phyloP scores from a whole-genome alignment of 2,113 vertebrate species.

The Chelonoidis abingdonii region DNA sequence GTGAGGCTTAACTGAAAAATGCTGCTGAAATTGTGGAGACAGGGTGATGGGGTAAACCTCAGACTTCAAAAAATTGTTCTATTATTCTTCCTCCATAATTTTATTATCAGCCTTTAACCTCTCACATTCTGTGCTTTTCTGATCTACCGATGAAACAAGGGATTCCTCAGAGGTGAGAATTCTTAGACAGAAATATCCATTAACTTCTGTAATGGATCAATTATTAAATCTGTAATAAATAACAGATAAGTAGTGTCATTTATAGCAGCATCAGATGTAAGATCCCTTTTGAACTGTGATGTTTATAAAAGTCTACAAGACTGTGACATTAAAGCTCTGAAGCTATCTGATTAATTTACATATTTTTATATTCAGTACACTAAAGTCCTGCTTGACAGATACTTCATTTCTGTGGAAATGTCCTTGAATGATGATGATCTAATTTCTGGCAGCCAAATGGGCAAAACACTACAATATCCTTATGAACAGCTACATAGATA shows the following conservation, averaged over 20 bases:
- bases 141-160: background rate
- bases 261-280: background rate
- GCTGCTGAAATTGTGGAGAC: background rate
- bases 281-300: background rate
- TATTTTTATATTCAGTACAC: constrained; percentile 26
- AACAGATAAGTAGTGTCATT: background rate
- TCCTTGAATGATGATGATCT: constrained; percentile 58
- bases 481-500: background rate
- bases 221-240: background rate
- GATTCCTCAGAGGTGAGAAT: background rate
- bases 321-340: constrained; percentile 11
- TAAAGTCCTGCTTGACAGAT: constrained; percentile 53
- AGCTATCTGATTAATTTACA: background rate
- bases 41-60: background rate
- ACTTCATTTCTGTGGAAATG: constrained; percentile 41
- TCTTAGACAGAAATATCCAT: background rate
- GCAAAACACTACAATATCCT: background rate
- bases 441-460: constrained; percentile 61
- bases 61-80: background rate
- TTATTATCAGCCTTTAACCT: background rate
- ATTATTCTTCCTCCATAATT: background rate
- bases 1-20: background rate
- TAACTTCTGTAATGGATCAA: background rate
- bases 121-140: background rate
- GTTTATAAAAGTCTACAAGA: background rate